A percentile compares a stretch with the other conserved stretches of the same genome.
Conservation (phyloP, 2,797 vertebrate genomes). For the Fundulus diaphanus region DNA sequence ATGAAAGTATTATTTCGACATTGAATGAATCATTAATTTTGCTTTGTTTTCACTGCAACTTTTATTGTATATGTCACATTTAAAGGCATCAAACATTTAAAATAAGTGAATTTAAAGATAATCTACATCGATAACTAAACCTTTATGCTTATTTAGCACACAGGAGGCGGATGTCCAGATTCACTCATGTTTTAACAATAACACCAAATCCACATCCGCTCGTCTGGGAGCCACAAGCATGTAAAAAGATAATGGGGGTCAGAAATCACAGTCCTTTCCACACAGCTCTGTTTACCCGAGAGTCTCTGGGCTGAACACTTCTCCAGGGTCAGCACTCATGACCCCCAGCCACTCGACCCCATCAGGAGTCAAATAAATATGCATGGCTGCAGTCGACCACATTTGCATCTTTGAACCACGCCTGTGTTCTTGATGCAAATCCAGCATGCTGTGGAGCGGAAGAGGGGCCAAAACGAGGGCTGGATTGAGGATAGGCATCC, state of each 20-base stretch:
- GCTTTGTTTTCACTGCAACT: not conserved
- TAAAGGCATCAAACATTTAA: not conserved
- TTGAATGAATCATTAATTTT: not conserved
- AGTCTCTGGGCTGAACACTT: slow-evolving; percentile 50
- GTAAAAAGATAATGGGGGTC: slow-evolving; percentile 47
- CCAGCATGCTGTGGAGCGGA: slow-evolving; percentile 8
- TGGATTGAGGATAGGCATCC: slow-evolving; percentile 26
- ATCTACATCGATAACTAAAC: too few species aligned
- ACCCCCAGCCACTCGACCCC: slow-evolving; percentile 8
- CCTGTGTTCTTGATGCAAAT: slow-evolving; percentile 68
- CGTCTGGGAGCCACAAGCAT: slow-evolving; percentile 13
- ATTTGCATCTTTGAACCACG: slow-evolving; percentile 68
- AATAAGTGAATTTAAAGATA: too few species aligned
- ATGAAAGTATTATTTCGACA: not conserved
- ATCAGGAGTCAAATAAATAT: slow-evolving; percentile 62
- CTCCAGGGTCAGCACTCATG: slow-evolving; percentile 50
- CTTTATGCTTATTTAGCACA: too few species aligned
- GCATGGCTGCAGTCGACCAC: slow-evolving; percentile 43
- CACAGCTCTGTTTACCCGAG: slow-evolving; percentile 30
- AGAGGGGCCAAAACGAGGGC: not conserved
- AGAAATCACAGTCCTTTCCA: not conserved
- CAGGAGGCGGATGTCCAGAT: not conserved
- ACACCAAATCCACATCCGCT: slow-evolving; percentile 12
- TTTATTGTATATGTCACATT: not conserved
- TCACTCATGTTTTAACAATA: slow-evolving; percentile 9